These are phyloP conservation scores for Argopecten irradians DNA, from an alignment of 1,140 invertebrate species.

Conservation along the genomic window DNA sequence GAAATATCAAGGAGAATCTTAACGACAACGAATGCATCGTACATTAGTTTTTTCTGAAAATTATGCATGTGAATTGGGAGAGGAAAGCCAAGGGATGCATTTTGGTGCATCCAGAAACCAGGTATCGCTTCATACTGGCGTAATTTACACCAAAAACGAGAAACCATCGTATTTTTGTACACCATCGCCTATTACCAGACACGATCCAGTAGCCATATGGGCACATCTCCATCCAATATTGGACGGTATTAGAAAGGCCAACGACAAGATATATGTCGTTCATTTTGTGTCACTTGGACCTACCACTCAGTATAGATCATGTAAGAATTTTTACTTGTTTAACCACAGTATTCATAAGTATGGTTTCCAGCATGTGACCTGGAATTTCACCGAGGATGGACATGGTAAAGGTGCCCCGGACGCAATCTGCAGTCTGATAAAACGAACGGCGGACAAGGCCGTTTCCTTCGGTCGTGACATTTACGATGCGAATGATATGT, in stretches of 20 bases:
- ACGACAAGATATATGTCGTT: constrained; percentile 32
- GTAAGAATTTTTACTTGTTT: constrained; percentile 54
- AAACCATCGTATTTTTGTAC: constrained; percentile 42
- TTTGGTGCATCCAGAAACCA: constrained; percentile 47
- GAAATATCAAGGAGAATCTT: constrained; percentile 43
- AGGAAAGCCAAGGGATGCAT: constrained; percentile 47
- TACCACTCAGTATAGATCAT: constrained; percentile 47
- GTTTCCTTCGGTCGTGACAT: too few relatives aligned
- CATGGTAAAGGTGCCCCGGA: too few relatives aligned
- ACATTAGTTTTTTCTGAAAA: constrained; percentile 56
- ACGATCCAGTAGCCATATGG: constrained; percentile 58
- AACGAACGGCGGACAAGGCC: background rate
- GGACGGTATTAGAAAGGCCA: constrained; percentile 32
- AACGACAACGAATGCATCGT: constrained; percentile 50
- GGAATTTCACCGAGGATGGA: too few relatives aligned
- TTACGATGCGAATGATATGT: too few relatives aligned
- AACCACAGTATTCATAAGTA: too few relatives aligned
- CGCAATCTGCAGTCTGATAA: too few relatives aligned
- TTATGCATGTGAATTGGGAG: constrained; percentile 43
- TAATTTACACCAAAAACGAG: too few relatives aligned
- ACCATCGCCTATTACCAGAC: constrained; percentile 36
- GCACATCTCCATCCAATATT: constrained; percentile 51
- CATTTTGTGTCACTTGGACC: constrained; percentile 50
- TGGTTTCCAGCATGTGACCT: too few relatives aligned
- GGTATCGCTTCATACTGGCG: constrained; percentile 39